Percentiles rank a stretch among this genome's conserved stretches.
These are phyloP conservation scores for Brachyhypopomus gauderio DNA, from an alignment of 2,113 vertebrate species.

Conservation along the genomic window DNA sequence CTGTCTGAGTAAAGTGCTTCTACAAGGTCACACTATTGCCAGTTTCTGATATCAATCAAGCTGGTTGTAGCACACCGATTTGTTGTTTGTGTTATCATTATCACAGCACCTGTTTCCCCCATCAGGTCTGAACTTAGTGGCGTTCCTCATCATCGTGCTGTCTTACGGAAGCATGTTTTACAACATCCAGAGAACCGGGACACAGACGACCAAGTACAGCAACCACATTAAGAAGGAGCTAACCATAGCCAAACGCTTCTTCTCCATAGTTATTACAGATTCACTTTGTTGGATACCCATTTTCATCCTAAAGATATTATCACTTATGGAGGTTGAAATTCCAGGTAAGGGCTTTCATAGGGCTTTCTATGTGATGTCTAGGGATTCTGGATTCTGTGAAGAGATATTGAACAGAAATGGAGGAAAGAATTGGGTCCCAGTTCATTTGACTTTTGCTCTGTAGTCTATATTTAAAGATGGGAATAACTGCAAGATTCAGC, in stretches of 20 bases:
- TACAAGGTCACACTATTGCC: not conserved
- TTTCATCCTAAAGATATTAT: constrained; percentile 94
- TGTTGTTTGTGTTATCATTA: not conserved
- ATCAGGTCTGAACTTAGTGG: constrained; percentile 90
- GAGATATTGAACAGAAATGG: not conserved
- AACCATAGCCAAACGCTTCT: constrained; percentile 93
- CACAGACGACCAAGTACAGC: constrained; percentile 87
- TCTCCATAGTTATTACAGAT: constrained; percentile 96
- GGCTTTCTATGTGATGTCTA: not conserved
- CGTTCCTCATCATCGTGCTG: constrained; percentile 93
- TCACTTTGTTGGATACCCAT: constrained; percentile 97
- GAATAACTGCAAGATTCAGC: not conserved
- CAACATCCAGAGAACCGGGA: constrained; percentile 88
- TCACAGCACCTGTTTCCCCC: constrained; percentile 38
- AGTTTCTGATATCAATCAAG: constrained; percentile 4
- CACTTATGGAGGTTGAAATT: constrained; percentile 92
- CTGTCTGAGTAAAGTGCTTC: not conserved
- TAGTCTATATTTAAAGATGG: not conserved
- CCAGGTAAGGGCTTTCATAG: constrained; percentile 77
- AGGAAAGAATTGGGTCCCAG: not conserved
- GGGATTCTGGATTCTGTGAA: not conserved
- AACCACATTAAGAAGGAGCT: constrained; percentile 95
- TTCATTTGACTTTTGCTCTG: not conserved
- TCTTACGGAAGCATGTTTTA: constrained; percentile 98
- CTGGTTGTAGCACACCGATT: not conserved